phyloP scores from a whole-genome alignment of 2,888 invertebrate genomes.

The Glaucopsyche alexis region DNA sequence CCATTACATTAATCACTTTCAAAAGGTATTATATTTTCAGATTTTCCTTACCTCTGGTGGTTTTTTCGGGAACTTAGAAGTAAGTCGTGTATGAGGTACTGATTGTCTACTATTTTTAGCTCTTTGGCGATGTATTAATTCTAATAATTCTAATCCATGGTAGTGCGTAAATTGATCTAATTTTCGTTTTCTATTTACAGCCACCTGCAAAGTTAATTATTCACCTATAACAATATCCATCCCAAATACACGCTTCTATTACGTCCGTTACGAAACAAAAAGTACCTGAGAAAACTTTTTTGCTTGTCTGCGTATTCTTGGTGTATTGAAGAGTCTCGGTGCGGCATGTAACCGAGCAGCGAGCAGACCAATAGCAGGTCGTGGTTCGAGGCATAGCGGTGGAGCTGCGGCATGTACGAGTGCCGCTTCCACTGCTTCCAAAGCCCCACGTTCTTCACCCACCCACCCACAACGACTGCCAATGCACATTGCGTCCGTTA shows the following conservation, averaged over 20 bases:
- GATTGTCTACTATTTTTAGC: constrained; percentile 74
- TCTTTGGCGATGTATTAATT: constrained; percentile 81
- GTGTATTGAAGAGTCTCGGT: constrained; percentile 86
- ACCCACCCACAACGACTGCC: constrained; percentile 82
- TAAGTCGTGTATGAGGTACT: constrained; percentile 65
- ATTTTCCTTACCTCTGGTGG: constrained; percentile 68
- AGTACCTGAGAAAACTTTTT: constrained; percentile 87
- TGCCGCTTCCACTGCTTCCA: constrained; percentile 87
- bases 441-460: constrained; percentile 85
- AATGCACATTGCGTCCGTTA: constrained; percentile 82
- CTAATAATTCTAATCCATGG: constrained; percentile 87
- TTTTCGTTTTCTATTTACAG: constrained; percentile 93
- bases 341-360: constrained; percentile 88
- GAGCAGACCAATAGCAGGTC: constrained; percentile 88
- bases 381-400: constrained; percentile 93
- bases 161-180: constrained; percentile 90
- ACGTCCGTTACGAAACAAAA: background rate
- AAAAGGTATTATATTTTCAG: background rate
- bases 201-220: constrained; percentile 67
- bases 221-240: background rate
- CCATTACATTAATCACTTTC: background rate
- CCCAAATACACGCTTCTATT: background rate
- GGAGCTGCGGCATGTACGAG: constrained; percentile 92
- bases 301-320: constrained; percentile 86
- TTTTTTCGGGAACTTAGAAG: constrained; percentile 78